Conservation (phyloP, 2,888 invertebrate genomes). For the Drosophila neonasuta region DNA sequence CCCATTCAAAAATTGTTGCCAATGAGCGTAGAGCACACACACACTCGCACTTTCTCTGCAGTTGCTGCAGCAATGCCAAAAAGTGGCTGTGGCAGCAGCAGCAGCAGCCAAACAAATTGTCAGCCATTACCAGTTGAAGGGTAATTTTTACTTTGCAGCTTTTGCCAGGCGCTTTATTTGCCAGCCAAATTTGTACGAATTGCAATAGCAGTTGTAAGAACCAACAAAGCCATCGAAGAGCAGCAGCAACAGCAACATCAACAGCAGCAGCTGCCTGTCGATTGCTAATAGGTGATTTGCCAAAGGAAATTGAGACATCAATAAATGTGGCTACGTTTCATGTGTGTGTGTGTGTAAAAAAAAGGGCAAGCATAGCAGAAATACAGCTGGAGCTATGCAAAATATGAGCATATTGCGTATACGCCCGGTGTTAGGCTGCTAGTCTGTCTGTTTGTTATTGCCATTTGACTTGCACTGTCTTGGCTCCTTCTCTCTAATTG, state of each 20-base stretch:
- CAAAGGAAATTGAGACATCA: conserved; percentile 79
- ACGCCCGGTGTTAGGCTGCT: conserved; percentile 24
- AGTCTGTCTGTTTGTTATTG: conserved; percentile 9
- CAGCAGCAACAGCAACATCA: conserved; percentile 18
- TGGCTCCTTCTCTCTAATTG: conserved; percentile 52
- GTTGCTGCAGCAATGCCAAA: conserved; percentile 40
- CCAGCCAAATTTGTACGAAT: conserved; percentile 76
- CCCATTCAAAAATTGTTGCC: conserved; percentile 11
- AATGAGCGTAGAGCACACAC: conserved; percentile 16
- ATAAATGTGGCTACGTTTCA: conserved; percentile 71
- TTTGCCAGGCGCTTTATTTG: conserved; percentile 65
- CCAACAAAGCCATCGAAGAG: conserved; percentile 61
- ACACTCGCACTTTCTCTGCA: conserved; percentile 47
- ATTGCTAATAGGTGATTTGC: conserved; percentile 78
- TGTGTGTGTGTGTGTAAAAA: conserved; percentile 14
- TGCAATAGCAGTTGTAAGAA: conserved; percentile 67
- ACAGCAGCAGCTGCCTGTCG: conserved; percentile 58
- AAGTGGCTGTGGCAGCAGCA: conserved; percentile 12
- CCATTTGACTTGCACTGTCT: conserved; percentile 33
- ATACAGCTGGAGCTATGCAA: conserved; percentile 23
- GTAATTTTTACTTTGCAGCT: conserved; percentile 74
- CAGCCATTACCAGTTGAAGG: conserved; percentile 73
- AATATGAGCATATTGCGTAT: conserved; percentile 54
- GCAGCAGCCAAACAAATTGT: conserved; percentile 72
- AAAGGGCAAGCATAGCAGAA: not conserved